These are phyloP conservation scores for Ormia ochracea DNA, from an alignment of 2,888 invertebrate genomes.

Conservation along the genomic window DNA sequence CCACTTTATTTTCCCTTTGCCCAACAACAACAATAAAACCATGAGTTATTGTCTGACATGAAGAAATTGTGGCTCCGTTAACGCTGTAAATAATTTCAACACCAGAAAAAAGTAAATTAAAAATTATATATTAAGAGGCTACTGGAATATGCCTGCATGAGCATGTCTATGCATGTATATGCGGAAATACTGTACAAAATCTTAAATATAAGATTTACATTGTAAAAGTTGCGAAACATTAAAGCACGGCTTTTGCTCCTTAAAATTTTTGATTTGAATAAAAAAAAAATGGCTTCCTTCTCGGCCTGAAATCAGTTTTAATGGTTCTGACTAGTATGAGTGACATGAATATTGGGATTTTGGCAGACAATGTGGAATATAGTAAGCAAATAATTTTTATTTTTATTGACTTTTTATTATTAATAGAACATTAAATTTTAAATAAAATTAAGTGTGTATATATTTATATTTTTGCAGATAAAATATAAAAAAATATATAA, in stretches of 20 bases:
- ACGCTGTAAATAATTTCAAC: slow-evolving; percentile 49
- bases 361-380: no score
- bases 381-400: no score
- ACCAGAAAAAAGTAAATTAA: slow-evolving; percentile 13
- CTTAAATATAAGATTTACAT: background rate
- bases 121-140: background rate
- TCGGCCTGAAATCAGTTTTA: no score
- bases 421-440: no score
- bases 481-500: no score
- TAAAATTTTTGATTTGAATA: background rate
- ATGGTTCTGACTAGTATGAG: no score
- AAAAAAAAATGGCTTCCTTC: no score
- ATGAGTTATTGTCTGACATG: slow-evolving; percentile 40
- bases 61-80: slow-evolving; percentile 47
- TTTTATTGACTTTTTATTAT: no score
- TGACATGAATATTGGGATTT: no score
- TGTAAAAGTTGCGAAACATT: background rate
- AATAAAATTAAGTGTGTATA: no score
- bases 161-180: background rate
- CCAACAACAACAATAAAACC: slow-evolving; percentile 1
- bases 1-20: background rate
- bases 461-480: no score
- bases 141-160: no score
- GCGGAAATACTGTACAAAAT: background rate
- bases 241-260: background rate